Percentiles rank a stretch among this genome's conserved stretches.
These are phyloP conservation scores for Nerophis lumbriciformis DNA, from an alignment of 2,113 vertebrate species.

Conservation along the genomic window DNA sequence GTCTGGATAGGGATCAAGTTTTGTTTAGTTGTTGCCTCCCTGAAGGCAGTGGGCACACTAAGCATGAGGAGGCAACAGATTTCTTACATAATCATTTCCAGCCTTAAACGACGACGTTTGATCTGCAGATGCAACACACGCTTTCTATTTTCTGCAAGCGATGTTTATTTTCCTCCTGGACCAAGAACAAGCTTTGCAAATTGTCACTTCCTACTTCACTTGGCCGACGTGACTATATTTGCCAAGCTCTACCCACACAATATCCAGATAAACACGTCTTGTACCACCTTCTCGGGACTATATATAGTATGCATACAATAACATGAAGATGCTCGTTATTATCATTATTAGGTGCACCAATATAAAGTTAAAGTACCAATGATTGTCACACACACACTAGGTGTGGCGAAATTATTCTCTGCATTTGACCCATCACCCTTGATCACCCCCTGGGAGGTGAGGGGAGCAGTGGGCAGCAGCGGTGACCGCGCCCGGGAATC, in stretches of 20 bases:
- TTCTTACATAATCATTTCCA: conserved; percentile 2
- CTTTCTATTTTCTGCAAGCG: neutral
- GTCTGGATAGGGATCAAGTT: neutral
- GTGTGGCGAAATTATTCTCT: too few relatives aligned
- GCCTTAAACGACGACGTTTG: neutral
- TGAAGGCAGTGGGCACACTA: conserved; percentile 8
- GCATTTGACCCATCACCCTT: too few relatives aligned
- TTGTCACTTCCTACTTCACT: neutral
- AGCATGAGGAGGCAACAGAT: neutral
- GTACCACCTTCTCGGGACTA: neutral
- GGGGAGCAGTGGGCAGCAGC: too few relatives aligned
- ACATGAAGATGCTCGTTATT: too few relatives aligned
- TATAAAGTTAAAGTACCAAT: too few relatives aligned
- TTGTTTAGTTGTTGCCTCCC: conserved; percentile 6
- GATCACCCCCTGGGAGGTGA: too few relatives aligned
- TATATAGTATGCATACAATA: too few relatives aligned
- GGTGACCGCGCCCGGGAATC: too few relatives aligned
- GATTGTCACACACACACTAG: too few relatives aligned
- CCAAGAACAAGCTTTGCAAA: conserved; percentile 1
- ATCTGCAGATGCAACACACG: neutral
- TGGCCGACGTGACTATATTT: neutral
- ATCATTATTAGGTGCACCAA: too few relatives aligned
- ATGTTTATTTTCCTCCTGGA: conserved; percentile 5
- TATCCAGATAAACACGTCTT: neutral
- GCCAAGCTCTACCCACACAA: neutral